Evolutionary conservation across 1,140 invertebrate species (phyloP).

Genomic region (Heliothis subflexa): DNA sequence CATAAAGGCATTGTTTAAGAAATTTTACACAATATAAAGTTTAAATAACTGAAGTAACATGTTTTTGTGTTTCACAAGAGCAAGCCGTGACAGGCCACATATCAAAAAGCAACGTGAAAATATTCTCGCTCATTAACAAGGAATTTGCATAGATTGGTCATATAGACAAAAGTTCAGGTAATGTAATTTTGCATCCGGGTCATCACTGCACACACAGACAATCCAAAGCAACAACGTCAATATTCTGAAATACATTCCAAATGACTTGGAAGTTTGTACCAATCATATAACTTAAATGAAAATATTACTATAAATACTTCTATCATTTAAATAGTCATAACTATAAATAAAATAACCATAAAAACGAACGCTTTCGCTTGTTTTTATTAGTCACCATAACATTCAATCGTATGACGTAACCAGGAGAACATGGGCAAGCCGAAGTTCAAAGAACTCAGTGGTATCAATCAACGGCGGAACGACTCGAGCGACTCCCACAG

Average conservation of each 20-base stretch:
- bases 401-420: constrained; percentile 27
- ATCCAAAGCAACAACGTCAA: neutral
- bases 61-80: constrained; percentile 27
- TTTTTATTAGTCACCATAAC: constrained; percentile 15
- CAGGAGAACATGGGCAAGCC: constrained; percentile 22
- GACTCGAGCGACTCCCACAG: constrained; percentile 31
- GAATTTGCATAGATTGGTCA: constrained; percentile 31
- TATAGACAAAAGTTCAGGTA: constrained; percentile 25
- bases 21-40: constrained; percentile 47
- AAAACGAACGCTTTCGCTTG: neutral
- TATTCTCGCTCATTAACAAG: constrained; percentile 21
- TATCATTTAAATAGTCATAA: constrained; percentile 4
- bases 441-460: constrained; percentile 43
- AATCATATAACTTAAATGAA: neutral
- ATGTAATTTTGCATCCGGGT: neutral
- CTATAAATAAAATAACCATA: constrained; percentile 7
- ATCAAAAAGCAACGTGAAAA: constrained; percentile 23
- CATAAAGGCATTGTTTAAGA: constrained; percentile 61
- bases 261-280: neutral
- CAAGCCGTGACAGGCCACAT: constrained; percentile 17
- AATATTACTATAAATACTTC: neutral
- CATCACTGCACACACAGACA: neutral
- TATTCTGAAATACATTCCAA: neutral
- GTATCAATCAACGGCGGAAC: constrained; percentile 38
- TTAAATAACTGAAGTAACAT: constrained; percentile 35